These are phyloP conservation scores for Odontophorus gujanensis DNA, from an alignment of 2,113 vertebrate species.

Conservation along the genomic window DNA sequence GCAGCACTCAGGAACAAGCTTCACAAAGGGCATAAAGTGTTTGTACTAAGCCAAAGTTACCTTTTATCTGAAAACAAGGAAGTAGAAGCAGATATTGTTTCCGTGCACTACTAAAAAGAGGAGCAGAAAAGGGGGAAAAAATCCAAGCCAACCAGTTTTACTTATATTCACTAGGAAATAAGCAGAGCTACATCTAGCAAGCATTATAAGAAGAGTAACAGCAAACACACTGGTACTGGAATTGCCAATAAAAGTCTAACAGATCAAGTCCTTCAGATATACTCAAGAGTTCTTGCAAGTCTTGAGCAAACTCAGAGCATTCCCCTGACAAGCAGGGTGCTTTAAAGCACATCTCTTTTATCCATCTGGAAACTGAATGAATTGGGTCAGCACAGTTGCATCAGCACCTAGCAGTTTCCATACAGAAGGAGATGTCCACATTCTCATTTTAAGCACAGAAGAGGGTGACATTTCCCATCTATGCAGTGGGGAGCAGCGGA, in stretches of 20 bases:
- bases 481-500: neutral
- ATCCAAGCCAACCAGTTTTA: neutral
- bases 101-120: neutral
- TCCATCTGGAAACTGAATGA: neutral
- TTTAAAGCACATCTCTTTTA: neutral
- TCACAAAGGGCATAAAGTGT: neutral
- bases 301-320: neutral
- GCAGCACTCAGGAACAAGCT: neutral
- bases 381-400: neutral
- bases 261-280: neutral
- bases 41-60: neutral
- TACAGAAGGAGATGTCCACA: neutral
- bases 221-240: neutral
- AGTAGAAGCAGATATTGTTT: neutral
- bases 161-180: neutral
- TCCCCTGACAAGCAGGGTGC: neutral
- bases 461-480: neutral
- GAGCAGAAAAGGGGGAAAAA: neutral
- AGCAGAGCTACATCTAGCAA: neutral
- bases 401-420: neutral
- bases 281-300: neutral
- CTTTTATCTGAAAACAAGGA: neutral
- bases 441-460: neutral
- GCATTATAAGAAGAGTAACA: neutral
- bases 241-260: neutral